Conservation (phyloP, 2,888 invertebrate species). For the Rhagonycha lutea region DNA sequence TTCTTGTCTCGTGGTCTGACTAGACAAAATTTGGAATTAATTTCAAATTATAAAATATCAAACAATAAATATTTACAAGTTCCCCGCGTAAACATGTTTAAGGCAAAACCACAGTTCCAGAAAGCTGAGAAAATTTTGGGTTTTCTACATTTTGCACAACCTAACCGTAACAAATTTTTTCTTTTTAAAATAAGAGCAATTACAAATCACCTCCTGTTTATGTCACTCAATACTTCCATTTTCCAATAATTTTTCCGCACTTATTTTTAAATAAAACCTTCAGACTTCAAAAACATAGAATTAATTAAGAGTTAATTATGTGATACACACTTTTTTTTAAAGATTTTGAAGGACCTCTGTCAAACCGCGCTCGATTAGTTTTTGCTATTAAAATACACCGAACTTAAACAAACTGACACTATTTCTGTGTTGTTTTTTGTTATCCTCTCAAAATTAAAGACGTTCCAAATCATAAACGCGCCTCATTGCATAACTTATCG, state of each 20-base stretch:
- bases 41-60: neutral
- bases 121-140: no score
- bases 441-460: conserved; percentile 12
- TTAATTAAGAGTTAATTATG: neutral
- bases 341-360: neutral
- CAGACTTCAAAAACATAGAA: neutral
- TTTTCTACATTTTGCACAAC: no score
- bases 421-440: conserved; percentile 12
- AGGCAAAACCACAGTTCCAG: no score
- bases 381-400: conserved; percentile 8
- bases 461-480: conserved; percentile 17
- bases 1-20: conserved; percentile 7
- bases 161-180: neutral
- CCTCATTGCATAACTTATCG: conserved; percentile 11
- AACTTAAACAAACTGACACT: conserved; percentile 13
- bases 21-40: conserved; percentile 10
- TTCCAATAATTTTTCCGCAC: neutral
- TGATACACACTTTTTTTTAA: neutral
- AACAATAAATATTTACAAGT: neutral
- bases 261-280: neutral
- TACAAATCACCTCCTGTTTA: neutral
- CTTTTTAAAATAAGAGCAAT: neutral
- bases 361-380: conserved; percentile 11
- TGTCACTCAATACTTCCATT: neutral
- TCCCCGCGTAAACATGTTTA: neutral